Conservation (phyloP, 2,113 vertebrate genomes). For the Prionailurus viverrinus region DNA sequence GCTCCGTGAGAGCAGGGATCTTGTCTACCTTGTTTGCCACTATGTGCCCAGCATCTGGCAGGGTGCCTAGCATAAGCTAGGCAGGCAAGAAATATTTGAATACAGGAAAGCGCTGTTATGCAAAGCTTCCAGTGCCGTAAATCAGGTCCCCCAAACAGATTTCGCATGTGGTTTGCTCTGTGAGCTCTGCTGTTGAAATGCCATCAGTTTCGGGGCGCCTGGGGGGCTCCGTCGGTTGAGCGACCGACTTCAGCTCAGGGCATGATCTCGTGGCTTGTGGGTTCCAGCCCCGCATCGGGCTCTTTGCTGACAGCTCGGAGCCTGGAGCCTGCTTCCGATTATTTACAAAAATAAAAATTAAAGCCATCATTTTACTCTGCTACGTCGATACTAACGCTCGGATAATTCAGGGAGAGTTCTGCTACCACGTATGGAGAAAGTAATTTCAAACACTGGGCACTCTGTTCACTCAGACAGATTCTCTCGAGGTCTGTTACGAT, state of each 20-base stretch:
- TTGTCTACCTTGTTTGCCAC: not conserved
- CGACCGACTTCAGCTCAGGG: too few relatives aligned
- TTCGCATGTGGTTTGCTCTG: not conserved
- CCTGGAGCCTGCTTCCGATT: too few relatives aligned
- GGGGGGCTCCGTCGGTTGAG: too few relatives aligned
- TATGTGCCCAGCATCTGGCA: not conserved
- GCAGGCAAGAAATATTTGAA: not conserved
- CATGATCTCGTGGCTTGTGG: too few relatives aligned
- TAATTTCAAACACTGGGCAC: not conserved
- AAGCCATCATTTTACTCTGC: not conserved
- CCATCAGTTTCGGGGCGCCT: not conserved
- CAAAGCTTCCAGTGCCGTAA: not conserved
- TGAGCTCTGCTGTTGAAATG: not conserved
- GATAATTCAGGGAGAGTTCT: conserved; percentile 10
- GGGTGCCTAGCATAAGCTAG: not conserved
- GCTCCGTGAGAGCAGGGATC: not conserved
- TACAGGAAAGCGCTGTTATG: not conserved
- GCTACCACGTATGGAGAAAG: not conserved
- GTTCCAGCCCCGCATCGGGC: too few relatives aligned
- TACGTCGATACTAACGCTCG: not conserved
- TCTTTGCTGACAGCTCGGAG: too few relatives aligned
- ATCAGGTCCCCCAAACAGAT: not conserved
- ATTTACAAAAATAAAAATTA: too few relatives aligned
- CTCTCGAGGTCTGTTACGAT: not conserved
- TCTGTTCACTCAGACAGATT: conserved; percentile 6